These are phyloP conservation scores for Ophion ellenae DNA, from an alignment of 2,888 invertebrate genomes.

Conservation along the genomic window DNA sequence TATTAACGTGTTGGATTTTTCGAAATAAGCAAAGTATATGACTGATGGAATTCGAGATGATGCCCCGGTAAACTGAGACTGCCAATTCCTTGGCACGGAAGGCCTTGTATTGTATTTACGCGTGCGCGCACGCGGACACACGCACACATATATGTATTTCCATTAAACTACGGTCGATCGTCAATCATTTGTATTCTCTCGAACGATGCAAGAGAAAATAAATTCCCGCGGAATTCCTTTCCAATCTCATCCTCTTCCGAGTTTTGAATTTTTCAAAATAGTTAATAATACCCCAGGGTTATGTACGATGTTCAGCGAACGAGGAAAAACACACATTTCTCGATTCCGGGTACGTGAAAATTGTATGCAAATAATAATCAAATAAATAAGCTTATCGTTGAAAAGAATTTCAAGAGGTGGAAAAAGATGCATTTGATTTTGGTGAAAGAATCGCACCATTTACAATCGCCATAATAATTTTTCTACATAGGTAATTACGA, in stretches of 20 bases:
- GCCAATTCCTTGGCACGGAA: not conserved
- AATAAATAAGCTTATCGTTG: too few species aligned
- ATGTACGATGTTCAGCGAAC: not conserved
- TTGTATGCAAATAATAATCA: too few species aligned
- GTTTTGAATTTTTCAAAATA: slow-evolving; percentile 6
- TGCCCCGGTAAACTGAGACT: not conserved
- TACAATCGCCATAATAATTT: too few species aligned
- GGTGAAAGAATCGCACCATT: too few species aligned
- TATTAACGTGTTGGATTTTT: too few species aligned
- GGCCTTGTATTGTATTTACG: not conserved
- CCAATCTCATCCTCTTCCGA: slow-evolving; percentile 28
- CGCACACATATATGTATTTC: not conserved
- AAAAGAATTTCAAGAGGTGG: too few species aligned
- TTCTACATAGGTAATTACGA: too few species aligned
- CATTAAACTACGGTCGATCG: slow-evolving; percentile 21
- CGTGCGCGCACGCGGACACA: not conserved
- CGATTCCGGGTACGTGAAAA: too few species aligned
- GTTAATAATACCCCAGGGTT: not conserved
- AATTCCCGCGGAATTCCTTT: slow-evolving; percentile 51
- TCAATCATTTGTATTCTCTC: slow-evolving; percentile 60
- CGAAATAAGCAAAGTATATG: too few species aligned
- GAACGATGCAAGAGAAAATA: slow-evolving; percentile 52
- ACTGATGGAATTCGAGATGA: too few species aligned
- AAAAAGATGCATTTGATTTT: too few species aligned
- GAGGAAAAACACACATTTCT: not conserved